A percentile compares a stretch with the other conserved stretches of the same genome.
Conservation (phyloP, 2,113 vertebrate species). For the Struthio camelus region DNA sequence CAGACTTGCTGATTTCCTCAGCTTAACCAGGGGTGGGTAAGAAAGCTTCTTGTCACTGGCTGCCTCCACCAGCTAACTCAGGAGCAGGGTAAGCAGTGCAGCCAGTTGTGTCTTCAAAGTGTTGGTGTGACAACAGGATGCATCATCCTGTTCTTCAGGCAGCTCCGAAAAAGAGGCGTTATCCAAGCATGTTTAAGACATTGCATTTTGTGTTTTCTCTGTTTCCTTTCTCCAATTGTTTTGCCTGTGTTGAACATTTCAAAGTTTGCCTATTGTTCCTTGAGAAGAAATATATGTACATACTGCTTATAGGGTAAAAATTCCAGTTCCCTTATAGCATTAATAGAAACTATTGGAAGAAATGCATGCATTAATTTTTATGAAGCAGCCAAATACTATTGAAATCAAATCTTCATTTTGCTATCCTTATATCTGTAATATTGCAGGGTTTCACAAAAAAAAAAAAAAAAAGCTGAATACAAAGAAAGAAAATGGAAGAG, state of each 20-base stretch:
- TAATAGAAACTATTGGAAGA: not conserved
- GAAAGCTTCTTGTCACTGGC: not conserved
- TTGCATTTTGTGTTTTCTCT: not conserved
- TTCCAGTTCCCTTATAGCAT: not conserved
- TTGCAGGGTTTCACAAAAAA: not conserved
- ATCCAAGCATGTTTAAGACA: not conserved
- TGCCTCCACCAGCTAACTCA: not conserved
- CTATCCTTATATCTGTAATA: not conserved
- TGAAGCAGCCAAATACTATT: not conserved
- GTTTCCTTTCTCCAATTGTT: not conserved
- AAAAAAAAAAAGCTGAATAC: not conserved
- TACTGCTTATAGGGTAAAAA: not conserved
- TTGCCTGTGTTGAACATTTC: not conserved
- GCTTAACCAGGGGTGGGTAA: not conserved
- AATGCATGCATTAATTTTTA: fast-evolving
- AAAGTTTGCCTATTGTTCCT: not conserved
- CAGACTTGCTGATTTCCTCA: not conserved
- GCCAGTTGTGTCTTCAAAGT: not conserved
- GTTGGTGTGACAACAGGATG: not conserved
- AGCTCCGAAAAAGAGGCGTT: not conserved
- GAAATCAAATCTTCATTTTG: not conserved
- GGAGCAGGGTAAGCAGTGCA: not conserved
- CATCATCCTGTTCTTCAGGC: not conserved
- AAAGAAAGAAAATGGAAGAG: not conserved
- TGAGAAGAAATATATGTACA: fast-evolving